Evolutionary conservation across 2,797 vertebrate species (phyloP).

Genomic region (Nyctalus aviator): DNA sequence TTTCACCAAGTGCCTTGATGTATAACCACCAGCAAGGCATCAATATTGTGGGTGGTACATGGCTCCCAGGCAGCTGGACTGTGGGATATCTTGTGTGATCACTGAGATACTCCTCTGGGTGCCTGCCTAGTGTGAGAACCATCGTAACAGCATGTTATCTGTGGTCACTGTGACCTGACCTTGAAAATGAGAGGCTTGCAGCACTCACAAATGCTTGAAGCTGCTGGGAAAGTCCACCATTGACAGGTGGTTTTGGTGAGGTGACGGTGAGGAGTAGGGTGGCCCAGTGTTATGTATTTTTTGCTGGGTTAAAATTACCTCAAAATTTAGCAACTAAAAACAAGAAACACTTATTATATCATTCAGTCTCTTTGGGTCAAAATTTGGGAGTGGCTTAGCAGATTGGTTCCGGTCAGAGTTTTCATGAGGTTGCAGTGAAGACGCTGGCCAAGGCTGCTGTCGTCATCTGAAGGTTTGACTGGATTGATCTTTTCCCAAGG

Average conservation of each 20-base stretch:
- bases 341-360: neutral
- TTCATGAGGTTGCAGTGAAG: neutral
- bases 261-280: neutral
- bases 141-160: neutral
- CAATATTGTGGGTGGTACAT: neutral
- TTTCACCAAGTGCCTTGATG: constrained; percentile 70
- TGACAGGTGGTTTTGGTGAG: neutral
- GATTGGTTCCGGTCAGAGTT: neutral
- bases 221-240: neutral
- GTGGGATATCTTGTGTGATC: neutral
- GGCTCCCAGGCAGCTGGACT: neutral
- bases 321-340: neutral
- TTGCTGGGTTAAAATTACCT: neutral
- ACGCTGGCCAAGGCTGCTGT: neutral
- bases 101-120: neutral
- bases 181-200: constrained; percentile 33
- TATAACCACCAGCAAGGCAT: constrained; percentile 31
- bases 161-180: neutral
- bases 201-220: constrained; percentile 31
- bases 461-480: neutral
- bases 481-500: neutral
- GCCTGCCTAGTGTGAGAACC: neutral
- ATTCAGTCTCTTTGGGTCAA: neutral
- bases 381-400: neutral
- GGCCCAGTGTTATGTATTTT: neutral